Evolutionary conservation across 2,797 vertebrate species (phyloP).

Genomic region (Urocyon cinereoargenteus): DNA sequence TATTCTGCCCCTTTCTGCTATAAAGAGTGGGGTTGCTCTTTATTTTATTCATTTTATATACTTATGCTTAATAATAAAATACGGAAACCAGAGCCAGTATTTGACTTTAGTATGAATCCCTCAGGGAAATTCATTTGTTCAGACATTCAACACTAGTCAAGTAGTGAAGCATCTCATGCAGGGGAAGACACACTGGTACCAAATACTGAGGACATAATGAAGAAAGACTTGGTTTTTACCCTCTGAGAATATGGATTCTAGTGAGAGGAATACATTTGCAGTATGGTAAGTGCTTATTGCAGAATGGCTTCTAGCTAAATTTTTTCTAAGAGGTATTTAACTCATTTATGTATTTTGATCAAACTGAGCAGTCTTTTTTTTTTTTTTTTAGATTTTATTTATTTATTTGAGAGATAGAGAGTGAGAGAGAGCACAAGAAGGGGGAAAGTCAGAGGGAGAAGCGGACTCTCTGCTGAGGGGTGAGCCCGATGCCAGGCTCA

Average conservation of each 20-base stretch:
- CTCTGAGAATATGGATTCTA: neutral
- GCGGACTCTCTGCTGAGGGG: too few species aligned
- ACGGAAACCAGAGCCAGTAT: neutral
- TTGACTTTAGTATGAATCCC: neutral
- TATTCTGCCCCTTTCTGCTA: neutral
- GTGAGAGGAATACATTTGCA: neutral
- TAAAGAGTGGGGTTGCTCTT: neutral
- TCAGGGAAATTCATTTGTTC: neutral
- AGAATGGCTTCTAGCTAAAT: neutral
- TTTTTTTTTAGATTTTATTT: too few species aligned
- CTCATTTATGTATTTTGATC: neutral
- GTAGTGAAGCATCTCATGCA: neutral
- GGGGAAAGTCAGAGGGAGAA: too few species aligned
- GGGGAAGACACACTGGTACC: neutral
- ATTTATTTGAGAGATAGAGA: too few species aligned
- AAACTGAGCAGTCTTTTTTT: neutral
- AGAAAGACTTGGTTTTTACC: neutral
- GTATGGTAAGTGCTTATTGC: neutral
- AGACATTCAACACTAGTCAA: neutral
- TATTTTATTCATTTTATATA: neutral
- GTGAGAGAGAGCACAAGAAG: too few species aligned
- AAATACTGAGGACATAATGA: neutral
- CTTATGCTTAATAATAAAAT: neutral
- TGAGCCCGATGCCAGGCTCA: too few species aligned
- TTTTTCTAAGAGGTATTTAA: neutral